Evolutionary conservation across 2,113 vertebrate species (phyloP).

Genomic region (Pelusios castaneus): DNA sequence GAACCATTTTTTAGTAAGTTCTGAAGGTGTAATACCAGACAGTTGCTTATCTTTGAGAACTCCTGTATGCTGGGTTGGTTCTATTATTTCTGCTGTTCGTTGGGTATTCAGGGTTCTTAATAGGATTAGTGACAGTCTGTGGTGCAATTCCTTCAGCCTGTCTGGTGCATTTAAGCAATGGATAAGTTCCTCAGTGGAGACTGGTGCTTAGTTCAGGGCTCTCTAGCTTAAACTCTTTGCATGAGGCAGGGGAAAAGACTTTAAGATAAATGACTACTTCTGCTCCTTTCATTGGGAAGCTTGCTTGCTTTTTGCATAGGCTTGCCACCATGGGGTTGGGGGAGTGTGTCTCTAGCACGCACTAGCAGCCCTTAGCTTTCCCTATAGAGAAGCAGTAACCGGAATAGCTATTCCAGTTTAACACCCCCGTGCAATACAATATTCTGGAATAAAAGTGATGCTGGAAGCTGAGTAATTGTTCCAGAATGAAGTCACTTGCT

Average conservation of each 20-base stretch:
- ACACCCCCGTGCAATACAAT: neutral
- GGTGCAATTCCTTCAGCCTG: neutral
- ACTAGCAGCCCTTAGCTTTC: neutral
- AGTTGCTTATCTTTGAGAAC: neutral
- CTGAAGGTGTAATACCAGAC: neutral
- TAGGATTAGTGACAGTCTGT: neutral
- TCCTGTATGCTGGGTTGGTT: neutral
- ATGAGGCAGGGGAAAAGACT: neutral
- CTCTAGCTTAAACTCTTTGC: neutral
- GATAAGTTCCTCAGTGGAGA: neutral
- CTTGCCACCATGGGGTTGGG: neutral
- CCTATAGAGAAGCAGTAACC: neutral
- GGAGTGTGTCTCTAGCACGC: neutral
- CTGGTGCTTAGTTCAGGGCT: neutral
- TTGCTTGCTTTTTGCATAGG: neutral
- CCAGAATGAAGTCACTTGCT: neutral
- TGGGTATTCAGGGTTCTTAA: neutral
- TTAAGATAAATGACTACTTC: neutral
- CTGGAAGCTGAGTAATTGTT: neutral
- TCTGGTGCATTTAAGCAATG: neutral
- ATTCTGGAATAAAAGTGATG: neutral
- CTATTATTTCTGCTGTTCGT: neutral
- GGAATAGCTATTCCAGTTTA: neutral
- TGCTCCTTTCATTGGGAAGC: neutral
- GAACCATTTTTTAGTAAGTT: neutral